Evolutionary conservation across 2,113 vertebrate species (phyloP), one percentile per base, ranked within the genome.

Genomic region (Triplophysa rosa): DNA sequence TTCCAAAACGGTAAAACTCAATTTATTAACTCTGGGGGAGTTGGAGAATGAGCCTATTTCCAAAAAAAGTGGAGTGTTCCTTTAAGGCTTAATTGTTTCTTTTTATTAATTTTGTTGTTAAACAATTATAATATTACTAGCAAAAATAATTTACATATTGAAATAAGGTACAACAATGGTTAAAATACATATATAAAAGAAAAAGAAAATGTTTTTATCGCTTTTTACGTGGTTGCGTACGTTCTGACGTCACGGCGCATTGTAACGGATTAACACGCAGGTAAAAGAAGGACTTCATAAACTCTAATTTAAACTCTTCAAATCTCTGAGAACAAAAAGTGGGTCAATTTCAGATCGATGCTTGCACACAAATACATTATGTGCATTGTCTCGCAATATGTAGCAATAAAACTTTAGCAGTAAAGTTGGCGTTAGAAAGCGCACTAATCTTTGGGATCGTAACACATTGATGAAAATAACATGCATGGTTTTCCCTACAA

Each of bases 291-390:
- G 42, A 6, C 26, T 10, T 37, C 63, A 29, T 10, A 26, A 19
- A 17, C 62, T 78, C 21, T 24, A 23, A 33, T 8, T n/a, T 49
- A 66, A 84, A 84, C 84, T 75, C 77, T 74, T 78, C 89, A 87
- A 87, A 84, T 87, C 37, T 45, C 59, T 62, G 21, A 66, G 85
- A 89, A 90, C 87, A 91, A 87, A 90, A 91, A 90, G 83, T 92
- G 87, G 92, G 92, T 91, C 91, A 92, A 73, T 62, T 79, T 80
- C 84, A 86, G 73, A 80, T 45, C 14, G 90, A 87, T 83, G 89
- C 83, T 59, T 23, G 70, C 65, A 64, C 76, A 83, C 83, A 76
- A 58, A 78, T 87, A 85, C 54, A 52, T 52, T 1, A 52, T 56
- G 23, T 70, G 29, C 33, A 8, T 37, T 8, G 33, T 37, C 33